phyloP scores from a whole-genome alignment of 2,113 vertebrate genomes.

The Ariopsis seemanni region DNA sequence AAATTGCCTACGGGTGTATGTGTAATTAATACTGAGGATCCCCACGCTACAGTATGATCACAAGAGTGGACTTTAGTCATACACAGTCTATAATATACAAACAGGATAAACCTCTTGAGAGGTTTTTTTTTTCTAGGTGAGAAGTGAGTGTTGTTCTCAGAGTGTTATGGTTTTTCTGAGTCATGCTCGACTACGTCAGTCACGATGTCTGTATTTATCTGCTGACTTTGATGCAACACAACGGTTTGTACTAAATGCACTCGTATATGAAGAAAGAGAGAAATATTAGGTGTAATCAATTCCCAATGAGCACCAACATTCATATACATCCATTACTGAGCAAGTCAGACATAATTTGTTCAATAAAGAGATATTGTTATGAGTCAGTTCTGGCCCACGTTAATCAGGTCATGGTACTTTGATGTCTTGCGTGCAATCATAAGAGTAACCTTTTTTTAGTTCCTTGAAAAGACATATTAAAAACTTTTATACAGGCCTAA shows the following conservation, averaged over 20 bases:
- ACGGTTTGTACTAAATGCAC: not conserved
- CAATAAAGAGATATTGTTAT: not conserved
- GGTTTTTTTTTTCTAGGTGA: not conserved
- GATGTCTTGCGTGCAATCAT: not conserved
- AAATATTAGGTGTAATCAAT: not conserved
- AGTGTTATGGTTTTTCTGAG: slow-evolving; percentile 19
- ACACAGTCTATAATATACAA: slow-evolving; percentile 3
- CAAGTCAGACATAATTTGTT: not conserved
- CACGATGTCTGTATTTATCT: slow-evolving; percentile 25
- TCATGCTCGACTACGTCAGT: slow-evolving; percentile 22
- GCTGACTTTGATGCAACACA: not conserved
- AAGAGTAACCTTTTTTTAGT: not conserved
- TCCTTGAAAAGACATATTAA: not conserved
- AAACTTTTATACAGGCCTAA: not conserved
- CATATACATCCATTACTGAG: not conserved
- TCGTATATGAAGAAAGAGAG: not conserved
- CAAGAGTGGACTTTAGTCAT: not conserved
- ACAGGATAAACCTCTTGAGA: not conserved
- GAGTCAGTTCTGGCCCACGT: not conserved
- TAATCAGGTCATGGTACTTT: not conserved
- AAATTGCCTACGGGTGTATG: not conserved
- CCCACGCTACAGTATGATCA: not conserved
- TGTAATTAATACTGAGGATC: not conserved
- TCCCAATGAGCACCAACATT: not conserved
- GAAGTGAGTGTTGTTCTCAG: not conserved